Percentiles rank a stretch among this genome's conserved stretches.
Evolutionary conservation across 2,113 vertebrate genomes (phyloP).

Genomic region (Taurulus bubalis): DNA sequence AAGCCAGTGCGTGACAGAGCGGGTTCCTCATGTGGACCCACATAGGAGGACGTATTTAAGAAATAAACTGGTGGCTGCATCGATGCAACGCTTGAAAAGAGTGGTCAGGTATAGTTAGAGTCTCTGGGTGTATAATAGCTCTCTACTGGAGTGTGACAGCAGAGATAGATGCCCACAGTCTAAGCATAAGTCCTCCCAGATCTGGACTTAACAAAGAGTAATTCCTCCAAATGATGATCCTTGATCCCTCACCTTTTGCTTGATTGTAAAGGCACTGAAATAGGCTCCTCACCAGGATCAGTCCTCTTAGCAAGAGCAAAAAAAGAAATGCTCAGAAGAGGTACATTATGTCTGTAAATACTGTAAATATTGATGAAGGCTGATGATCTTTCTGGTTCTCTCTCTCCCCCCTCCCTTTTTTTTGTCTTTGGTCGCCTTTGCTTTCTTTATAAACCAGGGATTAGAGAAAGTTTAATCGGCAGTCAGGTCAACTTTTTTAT

Average conservation of each 20-base stretch:
- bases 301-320: conserved; percentile 2
- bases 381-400: background rate
- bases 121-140: conserved; percentile 29
- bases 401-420: background rate
- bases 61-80: conserved; percentile 42
- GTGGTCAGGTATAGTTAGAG: background rate
- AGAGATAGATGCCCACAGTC: conserved; percentile 60
- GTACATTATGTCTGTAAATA: conserved; percentile 13
- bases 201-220: conserved; percentile 73
- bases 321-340: background rate
- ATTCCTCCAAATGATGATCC: conserved; percentile 73
- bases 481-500: conserved; percentile 1
- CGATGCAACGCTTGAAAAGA: conserved; percentile 8
- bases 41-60: conserved; percentile 55
- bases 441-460: background rate
- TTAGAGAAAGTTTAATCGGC: conserved; percentile 22
- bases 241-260: conserved; percentile 62
- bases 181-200: conserved; percentile 75
- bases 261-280: conserved; percentile 57
- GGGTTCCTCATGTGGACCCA: conserved; percentile 44
- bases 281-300: conserved; percentile 10
- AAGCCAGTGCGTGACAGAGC: conserved; percentile 76
- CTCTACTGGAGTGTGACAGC: conserved; percentile 22
- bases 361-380: background rate
- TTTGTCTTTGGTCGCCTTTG: background rate